Conservation (phyloP, 2,888 invertebrate species). For the Tineola bisselliella region DNA sequence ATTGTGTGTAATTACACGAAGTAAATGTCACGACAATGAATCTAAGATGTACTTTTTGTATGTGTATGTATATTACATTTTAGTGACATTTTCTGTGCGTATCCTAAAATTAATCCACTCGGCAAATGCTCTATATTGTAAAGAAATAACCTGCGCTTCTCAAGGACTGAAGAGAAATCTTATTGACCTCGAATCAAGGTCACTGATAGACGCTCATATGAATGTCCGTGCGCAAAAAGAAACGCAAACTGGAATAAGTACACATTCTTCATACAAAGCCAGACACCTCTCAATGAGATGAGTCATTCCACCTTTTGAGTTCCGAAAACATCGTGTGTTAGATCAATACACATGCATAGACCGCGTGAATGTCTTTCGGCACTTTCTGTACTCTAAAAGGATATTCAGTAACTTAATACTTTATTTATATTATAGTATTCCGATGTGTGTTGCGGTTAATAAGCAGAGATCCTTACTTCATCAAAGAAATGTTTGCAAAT, state of each 20-base stretch:
- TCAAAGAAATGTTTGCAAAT: no score
- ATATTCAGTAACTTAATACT: neutral
- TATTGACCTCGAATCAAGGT: constrained; percentile 1
- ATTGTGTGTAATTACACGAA: neutral
- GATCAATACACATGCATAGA: neutral
- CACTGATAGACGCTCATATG: neutral
- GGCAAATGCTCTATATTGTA: no score
- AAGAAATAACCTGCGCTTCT: neutral
- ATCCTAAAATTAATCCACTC: no score
- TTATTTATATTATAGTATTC: neutral
- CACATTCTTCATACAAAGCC: neutral
- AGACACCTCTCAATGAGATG: neutral
- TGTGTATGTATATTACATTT: no score
- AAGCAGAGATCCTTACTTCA: no score
- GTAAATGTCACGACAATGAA: neutral
- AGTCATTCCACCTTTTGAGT: neutral
- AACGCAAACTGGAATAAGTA: neutral
- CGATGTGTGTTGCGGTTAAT: no score
- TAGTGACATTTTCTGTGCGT: no score
- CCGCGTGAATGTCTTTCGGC: neutral
- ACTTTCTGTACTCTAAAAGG: neutral
- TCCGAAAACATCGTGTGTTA: neutral
- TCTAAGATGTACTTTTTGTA: neutral
- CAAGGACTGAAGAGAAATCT: neutral
- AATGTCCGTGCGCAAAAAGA: neutral